Evolutionary conservation across 2,888 invertebrate species (phyloP), one percentile per base, ranked within the genome.

Genomic region (Morpho helenor): DNA sequence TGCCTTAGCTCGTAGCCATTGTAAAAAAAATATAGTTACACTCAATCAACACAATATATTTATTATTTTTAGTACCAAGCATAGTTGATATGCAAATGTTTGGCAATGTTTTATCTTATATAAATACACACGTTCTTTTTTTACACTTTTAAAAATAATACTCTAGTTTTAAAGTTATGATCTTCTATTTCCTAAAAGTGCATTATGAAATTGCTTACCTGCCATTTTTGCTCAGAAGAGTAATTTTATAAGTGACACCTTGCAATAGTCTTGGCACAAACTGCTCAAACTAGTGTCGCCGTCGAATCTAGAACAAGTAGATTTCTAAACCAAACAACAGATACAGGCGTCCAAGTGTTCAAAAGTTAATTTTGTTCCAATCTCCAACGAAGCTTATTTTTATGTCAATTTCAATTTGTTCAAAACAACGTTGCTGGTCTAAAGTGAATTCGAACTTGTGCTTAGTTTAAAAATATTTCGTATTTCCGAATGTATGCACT

Each of bases 241-340:
- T 31, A 31, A 31, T 75, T 75, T 74, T 70, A 67, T 67, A 71
- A 78, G 73, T 74, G 76, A 75, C 70, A 69, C 66, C 62, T 61
- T 61, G 64, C 52, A 67, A 70, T 71, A 71, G 71, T 76, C 72
- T 75, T 70, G 67, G 71, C 67, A 65, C 58, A 61, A 64, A 64
- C 70, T 63, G 64, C 64, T 60, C 52, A 54, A 59, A 60, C 58
- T 57, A 65, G 62, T 48, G 60, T 58, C 52, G 56, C 56, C 57
- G 55, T 49, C 50, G 60, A 52, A 62, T 60, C 55, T 64, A 48
- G 62, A 57, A 60, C 64, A 55, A 62, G 54, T 40, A 57, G 49
- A 61, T 61, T 64, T 60, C 56, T 56, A 58, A 62, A 58, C 60
- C 58, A 58, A 60, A 60, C 58, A 62, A 64, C 57, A 60, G 54